Evolutionary conservation across 2,797 vertebrate genomes (phyloP), one percentile per base, ranked within the genome.

Genomic region (Hephaestus fuliginosus): DNA sequence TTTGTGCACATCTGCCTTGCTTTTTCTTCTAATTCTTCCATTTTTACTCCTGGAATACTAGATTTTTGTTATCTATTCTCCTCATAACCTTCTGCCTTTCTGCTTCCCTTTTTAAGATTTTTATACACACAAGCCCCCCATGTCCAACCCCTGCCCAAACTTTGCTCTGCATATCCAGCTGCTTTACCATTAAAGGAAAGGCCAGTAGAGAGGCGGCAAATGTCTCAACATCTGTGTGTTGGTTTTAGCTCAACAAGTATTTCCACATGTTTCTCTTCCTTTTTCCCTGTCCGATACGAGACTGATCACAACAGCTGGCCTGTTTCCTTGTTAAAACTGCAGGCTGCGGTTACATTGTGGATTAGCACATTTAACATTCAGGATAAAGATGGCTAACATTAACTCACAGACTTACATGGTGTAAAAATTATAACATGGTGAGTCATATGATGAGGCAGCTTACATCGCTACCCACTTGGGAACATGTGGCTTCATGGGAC

Each of bases 221-320:
- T 93, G 90, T 89, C 93, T 94, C 87, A 92, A 94, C 94, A 95
- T 96, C 93, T 95, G 92, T 84, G 85, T 92, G 91, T 92, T 94
- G 90, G 85, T 94, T 95, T 92, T 91, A 91, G 87, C 79, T 90
- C 92, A 95, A 94, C 95, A 95, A 94, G 93, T 94, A 90, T 89
- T 92, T 93, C 93, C 95, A 94, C 92, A 93, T 95, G 94, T 94
- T 93, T 78, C 85, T 81, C 76, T 88, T 87, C 56, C 58, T 67
- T 87, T 85, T 67, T 81, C 77, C 88, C 91, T 87, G 88, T 91
- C 83, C 77, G 63, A 89, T 88, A 86, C 83, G 79, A 92, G 91
- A 94, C 82, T 86, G 93, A 94, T 94, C 92, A 92, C 92, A 93
- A 93, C 95, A 95, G 92, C 94, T 95, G 95, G 92, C 89, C 86